Conservation (phyloP, 2,888 invertebrate genomes). For the Tridacna crocea region DNA sequence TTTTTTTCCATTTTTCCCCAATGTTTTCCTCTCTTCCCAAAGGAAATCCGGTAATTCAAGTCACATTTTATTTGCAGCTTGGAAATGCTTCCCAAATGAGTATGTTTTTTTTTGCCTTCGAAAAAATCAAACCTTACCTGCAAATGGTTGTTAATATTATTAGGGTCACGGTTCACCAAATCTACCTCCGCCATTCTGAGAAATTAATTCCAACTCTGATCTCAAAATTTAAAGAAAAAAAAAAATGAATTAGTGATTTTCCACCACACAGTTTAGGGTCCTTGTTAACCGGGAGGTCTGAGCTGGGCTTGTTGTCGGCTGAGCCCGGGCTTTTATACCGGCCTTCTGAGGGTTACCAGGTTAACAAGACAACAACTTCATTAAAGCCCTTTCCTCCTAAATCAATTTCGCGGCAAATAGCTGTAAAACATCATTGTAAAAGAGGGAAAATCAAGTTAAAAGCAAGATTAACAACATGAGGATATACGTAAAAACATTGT, state of each 20-base stretch:
- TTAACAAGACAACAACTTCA: background rate
- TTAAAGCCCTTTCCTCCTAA: background rate
- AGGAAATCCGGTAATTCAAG: too few relatives aligned
- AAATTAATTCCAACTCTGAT: background rate
- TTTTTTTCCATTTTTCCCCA: background rate
- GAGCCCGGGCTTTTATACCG: background rate
- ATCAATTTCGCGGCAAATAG: too few relatives aligned
- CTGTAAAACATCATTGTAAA: too few relatives aligned
- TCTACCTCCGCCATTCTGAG: conserved; percentile 77
- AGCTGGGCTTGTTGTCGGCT: background rate
- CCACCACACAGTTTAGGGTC: background rate
- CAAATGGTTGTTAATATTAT: conserved; percentile 89
- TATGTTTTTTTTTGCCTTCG: too few relatives aligned
- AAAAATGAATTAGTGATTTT: background rate
- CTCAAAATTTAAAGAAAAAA: background rate
- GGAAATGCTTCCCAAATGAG: too few relatives aligned
- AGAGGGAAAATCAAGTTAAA: too few relatives aligned
- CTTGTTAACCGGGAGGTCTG: background rate
- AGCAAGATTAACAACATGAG: too few relatives aligned
- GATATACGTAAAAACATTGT: too few relatives aligned
- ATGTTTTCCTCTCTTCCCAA: background rate
- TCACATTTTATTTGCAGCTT: background rate
- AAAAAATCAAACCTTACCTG: conserved; percentile 86
- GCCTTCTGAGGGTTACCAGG: background rate
- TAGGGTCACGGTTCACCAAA: conserved; percentile 90